Conservation (phyloP, 2,888 invertebrate genomes). For the Euplagia quadripunctaria region DNA sequence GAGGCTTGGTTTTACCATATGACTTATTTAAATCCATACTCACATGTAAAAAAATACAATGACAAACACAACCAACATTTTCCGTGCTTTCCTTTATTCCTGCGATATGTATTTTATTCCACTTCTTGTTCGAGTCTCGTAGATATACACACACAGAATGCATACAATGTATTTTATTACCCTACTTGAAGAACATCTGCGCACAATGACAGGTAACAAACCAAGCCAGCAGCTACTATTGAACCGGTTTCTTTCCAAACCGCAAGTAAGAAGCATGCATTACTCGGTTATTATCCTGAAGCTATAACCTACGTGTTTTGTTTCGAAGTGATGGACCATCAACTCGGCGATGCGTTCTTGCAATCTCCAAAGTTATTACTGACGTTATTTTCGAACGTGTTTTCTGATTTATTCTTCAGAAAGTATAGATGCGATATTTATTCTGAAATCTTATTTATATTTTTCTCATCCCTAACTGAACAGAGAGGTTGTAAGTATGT, state of each 20-base stretch:
- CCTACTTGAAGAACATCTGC: constrained; percentile 8
- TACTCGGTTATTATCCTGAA: constrained; percentile 4
- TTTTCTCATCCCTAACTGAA: not conserved
- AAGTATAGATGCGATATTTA: not conserved
- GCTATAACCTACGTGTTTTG: constrained; percentile 7
- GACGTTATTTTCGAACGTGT: constrained; percentile 1
- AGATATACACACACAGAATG: constrained; percentile 2
- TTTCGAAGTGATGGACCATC: not conserved
- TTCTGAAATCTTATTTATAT: not conserved
- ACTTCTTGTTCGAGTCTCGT: not conserved
- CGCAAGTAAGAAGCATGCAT: not conserved
- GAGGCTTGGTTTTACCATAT: not conserved
- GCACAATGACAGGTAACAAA: constrained; percentile 13
- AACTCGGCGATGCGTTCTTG: not conserved
- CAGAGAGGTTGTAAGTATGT: not conserved
- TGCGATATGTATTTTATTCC: not conserved
- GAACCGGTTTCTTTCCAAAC: constrained; percentile 17
- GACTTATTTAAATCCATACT: not conserved
- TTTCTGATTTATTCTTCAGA: not conserved
- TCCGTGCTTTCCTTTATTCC: not conserved
- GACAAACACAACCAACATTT: not conserved
- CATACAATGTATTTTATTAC: constrained; percentile 32
- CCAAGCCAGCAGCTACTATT: constrained; percentile 20
- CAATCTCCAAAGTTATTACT: not conserved
- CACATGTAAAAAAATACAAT: not conserved